Percentiles rank a stretch among this genome's conserved stretches.
Conservation (phyloP, 1,140 invertebrate genomes). For the Drosophila nigrodunni region DNA sequence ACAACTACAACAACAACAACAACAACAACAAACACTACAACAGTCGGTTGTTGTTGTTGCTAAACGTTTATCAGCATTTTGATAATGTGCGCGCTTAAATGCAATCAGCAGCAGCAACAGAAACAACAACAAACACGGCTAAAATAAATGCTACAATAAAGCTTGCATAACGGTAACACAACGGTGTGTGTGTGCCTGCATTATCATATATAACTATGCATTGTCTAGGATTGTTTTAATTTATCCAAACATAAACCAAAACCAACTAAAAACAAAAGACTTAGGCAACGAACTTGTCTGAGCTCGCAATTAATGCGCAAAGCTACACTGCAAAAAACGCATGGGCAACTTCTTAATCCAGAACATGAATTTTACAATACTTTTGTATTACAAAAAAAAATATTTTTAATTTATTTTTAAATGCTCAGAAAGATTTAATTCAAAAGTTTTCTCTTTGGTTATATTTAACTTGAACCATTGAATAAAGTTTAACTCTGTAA, state of each 20-base stretch:
- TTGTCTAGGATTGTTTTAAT: conserved; percentile 28
- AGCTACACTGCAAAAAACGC: background rate
- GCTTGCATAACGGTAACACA: conserved; percentile 53
- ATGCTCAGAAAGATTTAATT: too few species aligned
- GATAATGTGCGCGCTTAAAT: conserved; percentile 76
- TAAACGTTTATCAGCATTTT: conserved; percentile 84
- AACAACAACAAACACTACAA: conserved; percentile 10
- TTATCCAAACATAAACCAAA: conserved; percentile 25
- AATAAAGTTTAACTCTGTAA: too few species aligned
- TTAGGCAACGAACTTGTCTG: conserved; percentile 69
- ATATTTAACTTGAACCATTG: too few species aligned
- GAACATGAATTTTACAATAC: too few species aligned
- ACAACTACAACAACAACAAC: conserved; percentile 29
- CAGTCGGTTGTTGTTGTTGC: conserved; percentile 40
- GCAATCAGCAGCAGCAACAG: conserved; percentile 42
- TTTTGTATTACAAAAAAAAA: too few species aligned
- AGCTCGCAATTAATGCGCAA: background rate
- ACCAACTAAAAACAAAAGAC: conserved; percentile 63
- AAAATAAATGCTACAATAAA: conserved; percentile 25
- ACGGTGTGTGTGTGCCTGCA: conserved; percentile 11
- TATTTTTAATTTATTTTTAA: too few species aligned
- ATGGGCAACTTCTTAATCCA: too few species aligned
- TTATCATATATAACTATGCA: conserved; percentile 37
- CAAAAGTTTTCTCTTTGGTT: too few species aligned
- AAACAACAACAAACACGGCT: conserved; percentile 21